Evolutionary conservation across 2,113 vertebrate species (phyloP).

Genomic region (Agelaius phoeniceus): DNA sequence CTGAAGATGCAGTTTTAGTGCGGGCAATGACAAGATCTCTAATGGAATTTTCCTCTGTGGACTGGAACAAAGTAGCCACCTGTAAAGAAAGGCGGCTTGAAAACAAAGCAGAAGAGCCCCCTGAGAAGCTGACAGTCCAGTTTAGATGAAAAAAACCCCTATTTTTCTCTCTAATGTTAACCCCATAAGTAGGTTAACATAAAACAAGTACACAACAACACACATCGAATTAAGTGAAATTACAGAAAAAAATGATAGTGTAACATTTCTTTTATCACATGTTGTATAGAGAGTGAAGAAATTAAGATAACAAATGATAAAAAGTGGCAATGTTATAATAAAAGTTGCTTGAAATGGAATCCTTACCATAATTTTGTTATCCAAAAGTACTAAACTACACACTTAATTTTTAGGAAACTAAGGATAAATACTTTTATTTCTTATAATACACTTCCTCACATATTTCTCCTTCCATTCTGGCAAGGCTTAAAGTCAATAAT

Average conservation of each 20-base stretch:
- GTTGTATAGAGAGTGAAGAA: neutral
- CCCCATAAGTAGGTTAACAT: neutral
- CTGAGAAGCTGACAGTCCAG: constrained; percentile 62
- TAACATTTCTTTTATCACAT: neutral
- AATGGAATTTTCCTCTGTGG: constrained; percentile 70
- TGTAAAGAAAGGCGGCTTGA: constrained; percentile 55
- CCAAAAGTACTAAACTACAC: neutral
- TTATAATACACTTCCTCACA: neutral
- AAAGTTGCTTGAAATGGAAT: neutral
- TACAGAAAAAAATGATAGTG: neutral
- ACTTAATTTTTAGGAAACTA: neutral
- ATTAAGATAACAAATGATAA: neutral
- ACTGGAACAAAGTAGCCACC: constrained; percentile 73
- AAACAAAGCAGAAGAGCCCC: neutral
- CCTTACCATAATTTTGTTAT: neutral
- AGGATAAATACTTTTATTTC: neutral
- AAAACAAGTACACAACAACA: neutral
- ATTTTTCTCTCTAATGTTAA: neutral
- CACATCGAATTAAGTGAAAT: neutral
- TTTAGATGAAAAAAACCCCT: constrained; percentile 46
- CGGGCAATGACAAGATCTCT: constrained; percentile 66
- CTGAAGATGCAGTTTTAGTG: constrained; percentile 60
- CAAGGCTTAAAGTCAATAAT: neutral
- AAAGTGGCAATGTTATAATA: neutral
- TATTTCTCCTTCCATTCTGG: neutral